Evolutionary conservation across 2,113 vertebrate species (phyloP).

Genomic region (Calonectris borealis): DNA sequence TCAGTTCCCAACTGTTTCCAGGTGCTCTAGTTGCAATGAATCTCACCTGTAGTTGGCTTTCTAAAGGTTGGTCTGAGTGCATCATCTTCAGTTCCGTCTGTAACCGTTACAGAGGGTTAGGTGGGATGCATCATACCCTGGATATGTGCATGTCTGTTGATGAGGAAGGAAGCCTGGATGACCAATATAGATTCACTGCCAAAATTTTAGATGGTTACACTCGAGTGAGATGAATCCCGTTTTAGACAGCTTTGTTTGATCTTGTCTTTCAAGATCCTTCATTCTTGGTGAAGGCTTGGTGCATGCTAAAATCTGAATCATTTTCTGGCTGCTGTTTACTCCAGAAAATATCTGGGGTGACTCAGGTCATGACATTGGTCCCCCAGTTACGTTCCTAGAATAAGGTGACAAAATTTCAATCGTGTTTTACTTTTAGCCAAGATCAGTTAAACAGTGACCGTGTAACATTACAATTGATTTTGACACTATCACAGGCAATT

Average conservation of each 20-base stretch:
- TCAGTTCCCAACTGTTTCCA: background rate
- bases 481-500: background rate
- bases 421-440: background rate
- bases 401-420: background rate
- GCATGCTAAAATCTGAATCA: background rate
- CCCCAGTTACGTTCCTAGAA: background rate
- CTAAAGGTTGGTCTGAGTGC: background rate
- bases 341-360: background rate
- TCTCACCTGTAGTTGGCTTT: background rate
- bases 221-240: background rate
- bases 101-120: background rate
- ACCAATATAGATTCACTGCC: background rate
- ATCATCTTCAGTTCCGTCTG: background rate
- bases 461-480: background rate
- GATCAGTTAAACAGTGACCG: background rate
- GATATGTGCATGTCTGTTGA: accelerated
- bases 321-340: background rate
- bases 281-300: background rate
- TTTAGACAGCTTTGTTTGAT: background rate
- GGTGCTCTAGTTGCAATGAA: too few relatives aligned
- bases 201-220: background rate
- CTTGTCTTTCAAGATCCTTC: background rate
- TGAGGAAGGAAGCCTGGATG: background rate
- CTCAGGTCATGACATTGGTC: background rate
- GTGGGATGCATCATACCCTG: background rate